A percentile compares a stretch with the other conserved stretches of the same genome.
Conservation (phyloP, 2,113 vertebrate species). For the Andinoacara biseriatus region DNA sequence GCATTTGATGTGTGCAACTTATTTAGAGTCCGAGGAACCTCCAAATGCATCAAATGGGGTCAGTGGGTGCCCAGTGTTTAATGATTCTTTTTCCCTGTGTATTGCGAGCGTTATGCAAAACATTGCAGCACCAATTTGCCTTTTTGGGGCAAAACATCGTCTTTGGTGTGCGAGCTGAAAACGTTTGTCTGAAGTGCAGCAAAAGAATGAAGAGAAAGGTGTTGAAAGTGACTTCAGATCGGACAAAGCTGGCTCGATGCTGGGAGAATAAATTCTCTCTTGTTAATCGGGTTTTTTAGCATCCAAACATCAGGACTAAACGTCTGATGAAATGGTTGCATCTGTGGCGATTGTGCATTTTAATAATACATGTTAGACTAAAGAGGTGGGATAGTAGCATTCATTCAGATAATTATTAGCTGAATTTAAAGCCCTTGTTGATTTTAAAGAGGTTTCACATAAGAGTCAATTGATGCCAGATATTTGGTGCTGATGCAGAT, state of each 20-base stretch:
- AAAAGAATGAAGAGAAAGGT: not conserved
- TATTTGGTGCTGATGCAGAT: not conserved
- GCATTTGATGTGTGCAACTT: constrained; percentile 28
- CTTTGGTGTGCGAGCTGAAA: not conserved
- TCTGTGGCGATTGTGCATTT: not conserved
- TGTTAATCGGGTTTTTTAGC: not conserved
- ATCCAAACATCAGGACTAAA: not conserved
- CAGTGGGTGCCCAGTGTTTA: not conserved
- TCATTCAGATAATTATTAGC: not conserved
- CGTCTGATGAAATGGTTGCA: not conserved
- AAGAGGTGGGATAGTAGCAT: not conserved
- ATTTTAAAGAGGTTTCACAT: not conserved
- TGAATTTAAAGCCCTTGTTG: not conserved
- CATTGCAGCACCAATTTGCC: not conserved
- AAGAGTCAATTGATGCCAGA: not conserved
- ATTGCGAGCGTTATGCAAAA: not conserved
- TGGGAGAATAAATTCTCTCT: not conserved
- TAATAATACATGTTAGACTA: not conserved
- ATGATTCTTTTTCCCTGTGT: not conserved
- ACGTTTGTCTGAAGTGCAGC: not conserved
- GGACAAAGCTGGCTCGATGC: not conserved
- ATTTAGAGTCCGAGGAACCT: not conserved
- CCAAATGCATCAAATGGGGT: not conserved
- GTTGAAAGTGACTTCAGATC: not conserved
- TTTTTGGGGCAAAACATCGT: not conserved